Percentiles rank a stretch among this genome's conserved stretches.
phyloP scores from a whole-genome alignment of 2,888 invertebrate species.

The Falcaria lacertinaria region DNA sequence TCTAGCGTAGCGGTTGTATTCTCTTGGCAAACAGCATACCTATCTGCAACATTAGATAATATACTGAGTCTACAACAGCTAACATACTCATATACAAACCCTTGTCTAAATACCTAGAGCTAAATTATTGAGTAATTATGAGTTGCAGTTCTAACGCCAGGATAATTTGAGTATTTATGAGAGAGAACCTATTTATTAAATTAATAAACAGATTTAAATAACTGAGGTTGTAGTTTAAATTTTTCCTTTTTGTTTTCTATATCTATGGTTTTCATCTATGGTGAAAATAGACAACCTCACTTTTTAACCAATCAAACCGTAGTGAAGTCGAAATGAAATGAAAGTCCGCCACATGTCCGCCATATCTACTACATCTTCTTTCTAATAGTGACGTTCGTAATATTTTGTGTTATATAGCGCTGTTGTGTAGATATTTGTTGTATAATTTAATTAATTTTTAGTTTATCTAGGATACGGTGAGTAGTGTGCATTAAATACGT shows the following conservation, averaged over 20 bases:
- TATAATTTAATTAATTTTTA: constrained; percentile 70
- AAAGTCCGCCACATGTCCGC: constrained; percentile 77
- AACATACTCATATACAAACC: too few relatives aligned
- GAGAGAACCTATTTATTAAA: too few relatives aligned
- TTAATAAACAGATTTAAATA: too few relatives aligned
- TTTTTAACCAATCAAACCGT: constrained; percentile 36
- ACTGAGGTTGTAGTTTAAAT: too few relatives aligned
- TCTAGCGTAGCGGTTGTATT: too few relatives aligned
- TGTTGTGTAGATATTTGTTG: constrained; percentile 66
- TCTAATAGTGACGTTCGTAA: constrained; percentile 70
- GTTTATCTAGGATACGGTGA: constrained; percentile 62
- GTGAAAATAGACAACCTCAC: constrained; percentile 15
- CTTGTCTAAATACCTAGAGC: too few relatives aligned
- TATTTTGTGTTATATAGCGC: constrained; percentile 68
- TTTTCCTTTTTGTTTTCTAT: constrained; percentile 6
- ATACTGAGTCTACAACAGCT: too few relatives aligned
- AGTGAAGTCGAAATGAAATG: constrained; percentile 52
- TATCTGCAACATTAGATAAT: too few relatives aligned
- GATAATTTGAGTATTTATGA: too few relatives aligned
- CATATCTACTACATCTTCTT: constrained; percentile 71
- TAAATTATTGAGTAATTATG: too few relatives aligned
- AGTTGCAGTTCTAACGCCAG: too few relatives aligned
- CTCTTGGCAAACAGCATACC: too few relatives aligned
- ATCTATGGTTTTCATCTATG: constrained; percentile 24
- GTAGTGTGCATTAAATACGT: constrained; percentile 37